Percentiles rank a stretch among this genome's conserved stretches.
Conservation (phyloP, 2,113 vertebrate species). For the Antechinus flavipes region DNA sequence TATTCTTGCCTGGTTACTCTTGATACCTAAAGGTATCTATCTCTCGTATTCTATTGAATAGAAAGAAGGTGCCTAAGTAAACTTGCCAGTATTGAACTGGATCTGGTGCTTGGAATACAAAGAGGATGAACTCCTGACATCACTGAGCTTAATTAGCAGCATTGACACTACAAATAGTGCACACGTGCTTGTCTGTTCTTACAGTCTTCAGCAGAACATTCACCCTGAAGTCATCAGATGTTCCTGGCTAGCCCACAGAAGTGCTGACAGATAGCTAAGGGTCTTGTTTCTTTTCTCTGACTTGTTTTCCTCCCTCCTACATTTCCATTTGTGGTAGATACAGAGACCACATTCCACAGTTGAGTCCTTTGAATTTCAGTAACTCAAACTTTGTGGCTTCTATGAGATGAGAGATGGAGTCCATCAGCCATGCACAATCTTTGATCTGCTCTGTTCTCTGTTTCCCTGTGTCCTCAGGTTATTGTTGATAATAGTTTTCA, state of each 20-base stretch:
- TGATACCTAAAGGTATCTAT: background rate
- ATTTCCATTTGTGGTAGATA: background rate
- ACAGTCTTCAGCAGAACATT: background rate
- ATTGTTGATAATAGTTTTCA: background rate
- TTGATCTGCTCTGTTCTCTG: background rate
- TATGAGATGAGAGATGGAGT: background rate
- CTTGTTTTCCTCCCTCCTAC: background rate
- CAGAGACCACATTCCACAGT: background rate
- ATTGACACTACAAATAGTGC: background rate
- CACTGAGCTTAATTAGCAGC: background rate
- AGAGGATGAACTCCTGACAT: background rate
- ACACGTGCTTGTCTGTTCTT: background rate
- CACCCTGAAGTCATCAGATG: background rate
- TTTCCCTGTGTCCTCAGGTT: background rate
- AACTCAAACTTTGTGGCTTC: background rate
- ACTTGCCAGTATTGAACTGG: background rate
- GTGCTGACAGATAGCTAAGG: background rate
- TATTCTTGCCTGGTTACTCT: background rate
- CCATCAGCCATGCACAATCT: background rate
- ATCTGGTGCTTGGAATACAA: background rate
- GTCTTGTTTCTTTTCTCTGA: background rate
- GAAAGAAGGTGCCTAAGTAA: background rate
- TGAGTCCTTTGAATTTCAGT: background rate
- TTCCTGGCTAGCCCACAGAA: background rate
- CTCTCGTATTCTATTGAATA: background rate